Evolutionary conservation across 2,113 vertebrate species (phyloP).

Genomic region (Rhipidura dahli): DNA sequence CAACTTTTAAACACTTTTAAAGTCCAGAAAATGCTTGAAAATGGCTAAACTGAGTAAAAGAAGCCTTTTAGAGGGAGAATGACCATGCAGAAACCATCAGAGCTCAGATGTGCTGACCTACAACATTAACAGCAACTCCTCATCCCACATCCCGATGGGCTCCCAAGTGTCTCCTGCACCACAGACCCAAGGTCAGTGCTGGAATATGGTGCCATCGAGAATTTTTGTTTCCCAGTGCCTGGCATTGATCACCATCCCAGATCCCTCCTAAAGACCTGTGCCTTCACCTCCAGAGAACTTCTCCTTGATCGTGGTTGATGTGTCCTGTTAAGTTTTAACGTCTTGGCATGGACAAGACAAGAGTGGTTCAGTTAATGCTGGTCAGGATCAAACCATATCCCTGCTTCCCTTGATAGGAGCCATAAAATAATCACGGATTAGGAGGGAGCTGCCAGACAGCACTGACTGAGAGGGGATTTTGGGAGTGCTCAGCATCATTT

Average conservation of each 20-base stretch:
- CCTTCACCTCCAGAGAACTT: not conserved
- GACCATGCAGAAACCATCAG: not conserved
- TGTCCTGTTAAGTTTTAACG: not conserved
- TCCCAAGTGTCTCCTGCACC: not conserved
- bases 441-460: not conserved
- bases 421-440: not conserved
- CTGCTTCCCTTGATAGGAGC: not conserved
- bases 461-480: not conserved
- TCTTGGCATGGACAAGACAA: not conserved
- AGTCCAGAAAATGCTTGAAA: not conserved
- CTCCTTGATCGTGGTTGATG: not conserved
- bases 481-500: not conserved
- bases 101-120: not conserved
- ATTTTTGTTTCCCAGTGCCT: not conserved
- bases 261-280: not conserved
- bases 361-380: not conserved
- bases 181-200: not conserved
- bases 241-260: not conserved
- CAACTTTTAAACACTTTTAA: not conserved
- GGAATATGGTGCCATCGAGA: not conserved
- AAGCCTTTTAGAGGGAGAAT: not conserved
- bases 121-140: not conserved
- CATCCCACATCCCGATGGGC: not conserved
- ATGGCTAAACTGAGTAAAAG: not conserved
- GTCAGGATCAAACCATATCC: not conserved